Evolutionary conservation across 2,797 vertebrate species (phyloP), one percentile per base, ranked within the genome.

Genomic region (Periparus ater): DNA sequence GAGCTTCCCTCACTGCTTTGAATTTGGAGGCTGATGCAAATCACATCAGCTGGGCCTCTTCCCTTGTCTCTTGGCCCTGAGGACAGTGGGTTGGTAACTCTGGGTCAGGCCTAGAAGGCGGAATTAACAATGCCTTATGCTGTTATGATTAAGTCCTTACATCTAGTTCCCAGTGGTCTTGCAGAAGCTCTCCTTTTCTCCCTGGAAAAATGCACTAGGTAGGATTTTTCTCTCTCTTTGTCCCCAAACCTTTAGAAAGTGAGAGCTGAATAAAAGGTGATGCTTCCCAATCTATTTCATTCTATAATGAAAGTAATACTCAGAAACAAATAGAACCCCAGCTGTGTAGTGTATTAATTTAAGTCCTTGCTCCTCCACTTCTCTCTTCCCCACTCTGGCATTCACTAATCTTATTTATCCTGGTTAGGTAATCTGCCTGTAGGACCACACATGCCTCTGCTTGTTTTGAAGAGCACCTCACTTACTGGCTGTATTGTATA

Each of bases 391-490:
- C 17, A 10, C 51, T 85, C 78, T 77, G 61, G 19, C 38, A 55
- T 80, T 83, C 40, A 30, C 42, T 63, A 32, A 53, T 80, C 34
- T 93, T 91, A 40, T 40, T 93, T 94, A 83, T 60, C n/a, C 63
- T 74, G n/a, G 72, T 79, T 71, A 74, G 68, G 27, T 55, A 88
- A 79, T 26, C 40, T 85, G 72, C 73, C 90, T 77, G 42, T 70
- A 80, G 60, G 68, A 93, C 91, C 68, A 74, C 45, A 48, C 53
- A 5, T 29, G 82, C 62, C 36, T 34, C n/a, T 85, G 88, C 89
- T 91, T 85, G 91, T 83, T 95, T 66, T 74, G 75, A 83, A 40
- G 54, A 91, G 61, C 70, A 71, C 61, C 73, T 88, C 83, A 63
- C 36, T 45, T 88, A 4, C 76, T 53, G 63, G 8, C 36, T 58